These are phyloP conservation scores for Eretmochelys imbricata DNA, from an alignment of 2,113 vertebrate genomes.

Conservation along the genomic window DNA sequence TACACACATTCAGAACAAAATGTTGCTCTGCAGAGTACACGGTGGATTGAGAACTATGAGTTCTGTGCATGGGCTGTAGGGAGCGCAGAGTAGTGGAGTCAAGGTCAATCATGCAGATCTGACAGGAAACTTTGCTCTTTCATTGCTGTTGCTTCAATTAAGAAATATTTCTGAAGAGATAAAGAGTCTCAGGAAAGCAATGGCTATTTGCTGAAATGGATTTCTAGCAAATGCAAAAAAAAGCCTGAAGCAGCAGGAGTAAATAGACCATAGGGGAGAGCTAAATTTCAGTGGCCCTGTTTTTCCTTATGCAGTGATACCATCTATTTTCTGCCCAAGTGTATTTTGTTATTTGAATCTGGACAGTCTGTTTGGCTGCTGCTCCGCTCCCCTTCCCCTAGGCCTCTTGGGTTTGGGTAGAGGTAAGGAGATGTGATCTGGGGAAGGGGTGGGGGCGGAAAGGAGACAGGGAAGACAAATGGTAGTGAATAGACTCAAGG, in stretches of 20 bases:
- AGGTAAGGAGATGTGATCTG: no score
- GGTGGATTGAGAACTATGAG: neutral
- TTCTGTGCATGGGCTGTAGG: neutral
- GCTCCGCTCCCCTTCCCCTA: neutral
- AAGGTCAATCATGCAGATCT: neutral
- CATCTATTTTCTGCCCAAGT: neutral
- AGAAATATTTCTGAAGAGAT: neutral
- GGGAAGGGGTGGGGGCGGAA: neutral
- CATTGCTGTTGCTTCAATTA: neutral
- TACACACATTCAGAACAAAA: neutral
- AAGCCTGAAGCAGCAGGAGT: neutral
- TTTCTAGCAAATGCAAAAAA: neutral
- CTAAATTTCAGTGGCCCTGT: neutral
- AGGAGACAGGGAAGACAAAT: neutral
- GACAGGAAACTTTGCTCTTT: neutral
- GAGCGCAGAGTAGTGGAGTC: neutral
- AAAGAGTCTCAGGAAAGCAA: neutral
- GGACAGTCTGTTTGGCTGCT: neutral
- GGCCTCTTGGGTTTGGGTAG: no score
- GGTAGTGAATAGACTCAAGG: neutral
- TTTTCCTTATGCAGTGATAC: neutral
- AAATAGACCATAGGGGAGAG: neutral
- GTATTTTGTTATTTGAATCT: neutral
- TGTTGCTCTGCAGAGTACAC: neutral
- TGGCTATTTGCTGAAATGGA: neutral